phyloP scores from a whole-genome alignment of 2,113 vertebrate species.

The human (Homo sapiens) region DNA sequence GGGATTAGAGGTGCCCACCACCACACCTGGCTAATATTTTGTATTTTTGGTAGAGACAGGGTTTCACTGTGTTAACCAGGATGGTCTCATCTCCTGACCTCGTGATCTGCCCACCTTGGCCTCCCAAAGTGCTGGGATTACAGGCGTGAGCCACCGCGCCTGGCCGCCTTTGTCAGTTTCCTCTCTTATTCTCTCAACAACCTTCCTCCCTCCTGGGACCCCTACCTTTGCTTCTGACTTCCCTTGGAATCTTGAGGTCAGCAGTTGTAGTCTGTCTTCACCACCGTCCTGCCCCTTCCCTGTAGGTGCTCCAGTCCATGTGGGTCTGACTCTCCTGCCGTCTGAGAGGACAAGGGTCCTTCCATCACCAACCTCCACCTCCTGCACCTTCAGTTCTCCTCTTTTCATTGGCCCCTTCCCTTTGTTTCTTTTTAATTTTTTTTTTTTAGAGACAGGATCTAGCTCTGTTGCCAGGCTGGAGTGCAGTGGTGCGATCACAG shows the following conservation, averaged over 20 bases:
- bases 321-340: neutral
- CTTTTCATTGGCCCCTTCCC: neutral
- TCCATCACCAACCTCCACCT: rapidly evolving
- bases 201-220: neutral
- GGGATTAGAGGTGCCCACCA: too few relatives aligned
- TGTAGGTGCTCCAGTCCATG: neutral
- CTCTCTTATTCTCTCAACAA: neutral
- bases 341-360: neutral
- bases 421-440: neutral
- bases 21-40: too few relatives aligned
- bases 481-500: too few relatives aligned
- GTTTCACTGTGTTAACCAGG: too few relatives aligned
- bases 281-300: neutral
- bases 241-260: neutral
- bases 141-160: too few relatives aligned
- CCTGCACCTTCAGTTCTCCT: neutral
- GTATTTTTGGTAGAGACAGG: too few relatives aligned
- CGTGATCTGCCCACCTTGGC: too few relatives aligned
- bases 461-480: neutral
- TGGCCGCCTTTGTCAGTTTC: neutral
- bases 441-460: neutral
- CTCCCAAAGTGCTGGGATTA: too few relatives aligned
- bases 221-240: neutral
- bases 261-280: neutral
- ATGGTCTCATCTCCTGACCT: too few relatives aligned